A percentile compares a stretch with the other conserved stretches of the same genome.
Evolutionary conservation across 2,113 vertebrate genomes (phyloP).

Genomic region (western clawed frog (Xenopus tropicalis)): UCB_Xtro_10.0 CM004445.2:138007501-138008000

Average conservation of each 20-base stretch:
- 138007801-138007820: constrained; percentile 35
- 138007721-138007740: constrained; percentile 3
- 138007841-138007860: constrained; percentile 25
- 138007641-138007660: neutral
- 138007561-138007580: constrained; percentile 20
- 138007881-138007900: neutral
- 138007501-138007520: neutral
- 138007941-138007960: neutral
- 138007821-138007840: constrained; percentile 13
- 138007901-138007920: neutral
- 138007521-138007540: constrained; percentile 24
- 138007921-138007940: neutral
- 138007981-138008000: neutral
- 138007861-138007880: constrained; percentile 32
- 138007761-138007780: neutral
- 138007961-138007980: constrained; percentile 5
- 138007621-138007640: neutral
- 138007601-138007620: constrained; percentile 45
- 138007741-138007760: constrained; percentile 11
- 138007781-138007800: constrained; percentile 7
- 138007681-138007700: neutral
- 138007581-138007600: constrained; percentile 41
- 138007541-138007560: constrained; percentile 37
- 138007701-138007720: constrained; percentile 12
- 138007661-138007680: constrained; percentile 2